A percentile compares a stretch with the other conserved stretches of the same genome.
Evolutionary conservation across 2,113 vertebrate species (phyloP).

Genomic region (Chloropsis hardwickii): DNA sequence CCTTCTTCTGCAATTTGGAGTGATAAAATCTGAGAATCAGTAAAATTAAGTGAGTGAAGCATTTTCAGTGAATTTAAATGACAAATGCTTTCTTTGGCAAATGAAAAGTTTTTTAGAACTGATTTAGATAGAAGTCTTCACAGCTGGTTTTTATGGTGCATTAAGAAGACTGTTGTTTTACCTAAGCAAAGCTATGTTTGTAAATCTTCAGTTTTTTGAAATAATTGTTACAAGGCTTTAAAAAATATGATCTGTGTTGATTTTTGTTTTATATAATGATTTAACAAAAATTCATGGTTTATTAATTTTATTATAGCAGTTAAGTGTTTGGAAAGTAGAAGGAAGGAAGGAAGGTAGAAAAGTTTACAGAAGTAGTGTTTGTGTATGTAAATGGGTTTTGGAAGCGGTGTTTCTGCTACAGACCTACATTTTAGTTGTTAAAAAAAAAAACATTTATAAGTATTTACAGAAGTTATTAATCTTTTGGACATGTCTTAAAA

Average conservation of each 20-base stretch:
- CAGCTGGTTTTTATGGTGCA: not conserved
- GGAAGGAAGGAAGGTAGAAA: not conserved
- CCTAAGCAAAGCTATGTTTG: not conserved
- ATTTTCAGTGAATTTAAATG: not conserved
- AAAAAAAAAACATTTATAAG: not conserved
- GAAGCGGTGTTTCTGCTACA: not conserved
- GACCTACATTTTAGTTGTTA: not conserved
- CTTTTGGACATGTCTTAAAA: not conserved
- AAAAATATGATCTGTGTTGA: not conserved
- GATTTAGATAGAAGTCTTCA: not conserved
- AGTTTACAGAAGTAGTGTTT: not conserved
- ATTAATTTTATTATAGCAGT: not conserved
- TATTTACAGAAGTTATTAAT: not conserved
- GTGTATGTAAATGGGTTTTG: not conserved
- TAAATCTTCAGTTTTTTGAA: not conserved
- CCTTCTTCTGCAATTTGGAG: not conserved
- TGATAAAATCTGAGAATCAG: not conserved
- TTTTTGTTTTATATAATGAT: not conserved
- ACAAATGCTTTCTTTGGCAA: not conserved
- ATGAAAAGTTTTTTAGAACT: not conserved
- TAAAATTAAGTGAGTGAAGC: not conserved
- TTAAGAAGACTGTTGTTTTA: not conserved
- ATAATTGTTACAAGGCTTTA: not conserved
- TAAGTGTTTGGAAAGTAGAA: not conserved
- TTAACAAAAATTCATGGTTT: not conserved